Conservation (phyloP, 2,797 vertebrate genomes). For the Enteromius anoplus region DNA sequence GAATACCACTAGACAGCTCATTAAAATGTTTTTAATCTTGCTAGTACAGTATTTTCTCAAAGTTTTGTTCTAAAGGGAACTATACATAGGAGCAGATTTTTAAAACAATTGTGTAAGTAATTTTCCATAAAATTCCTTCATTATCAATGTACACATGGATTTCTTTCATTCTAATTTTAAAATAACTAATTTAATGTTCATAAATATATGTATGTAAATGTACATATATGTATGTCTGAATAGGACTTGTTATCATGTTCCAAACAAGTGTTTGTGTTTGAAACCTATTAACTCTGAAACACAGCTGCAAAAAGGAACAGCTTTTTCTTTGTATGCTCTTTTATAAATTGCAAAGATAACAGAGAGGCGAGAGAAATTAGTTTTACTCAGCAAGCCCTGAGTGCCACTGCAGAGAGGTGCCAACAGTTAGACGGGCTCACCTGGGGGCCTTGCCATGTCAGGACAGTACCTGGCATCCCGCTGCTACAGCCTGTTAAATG, state of each 20-base stretch:
- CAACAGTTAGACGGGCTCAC: constrained; percentile 27
- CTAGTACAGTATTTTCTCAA: not conserved
- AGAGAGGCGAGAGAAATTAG: not conserved
- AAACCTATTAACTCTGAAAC: not conserved
- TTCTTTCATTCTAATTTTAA: not conserved
- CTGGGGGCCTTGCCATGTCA: constrained; percentile 37
- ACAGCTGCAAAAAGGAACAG: not conserved
- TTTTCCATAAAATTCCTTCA: not conserved
- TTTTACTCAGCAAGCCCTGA: constrained; percentile 17
- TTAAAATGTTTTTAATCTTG: no score
- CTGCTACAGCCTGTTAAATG: constrained; percentile 73
- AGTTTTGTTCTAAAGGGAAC: no score
- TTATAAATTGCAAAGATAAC: not conserved
- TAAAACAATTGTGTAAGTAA: not conserved
- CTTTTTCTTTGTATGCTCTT: not conserved
- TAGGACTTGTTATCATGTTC: not conserved
- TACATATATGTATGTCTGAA: not conserved
- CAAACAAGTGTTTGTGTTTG: not conserved
- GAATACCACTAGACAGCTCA: not conserved
- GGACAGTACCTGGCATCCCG: constrained; percentile 66
- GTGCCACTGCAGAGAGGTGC: constrained; percentile 16
- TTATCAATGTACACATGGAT: not conserved
- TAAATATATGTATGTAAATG: not conserved
- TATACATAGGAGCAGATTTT: not conserved
- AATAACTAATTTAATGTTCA: not conserved